Conservation (phyloP, 1,140 invertebrate species). For the Onthophagus taurus region DNA sequence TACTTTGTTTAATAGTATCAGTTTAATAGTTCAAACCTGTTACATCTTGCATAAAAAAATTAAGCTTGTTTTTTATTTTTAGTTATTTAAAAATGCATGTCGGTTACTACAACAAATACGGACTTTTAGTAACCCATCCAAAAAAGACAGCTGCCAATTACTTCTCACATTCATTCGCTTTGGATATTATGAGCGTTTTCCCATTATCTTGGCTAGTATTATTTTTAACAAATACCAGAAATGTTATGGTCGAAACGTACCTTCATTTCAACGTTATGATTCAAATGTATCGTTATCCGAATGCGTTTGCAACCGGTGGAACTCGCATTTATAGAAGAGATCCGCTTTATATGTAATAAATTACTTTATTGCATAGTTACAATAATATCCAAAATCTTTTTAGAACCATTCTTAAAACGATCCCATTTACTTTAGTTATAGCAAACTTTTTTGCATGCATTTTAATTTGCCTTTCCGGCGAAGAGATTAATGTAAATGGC, state of each 20-base stretch:
- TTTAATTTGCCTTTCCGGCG: constrained; percentile 4
- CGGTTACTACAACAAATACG: constrained; percentile 37
- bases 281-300: constrained; percentile 7
- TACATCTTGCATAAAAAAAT: constrained; percentile 31
- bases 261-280: constrained; percentile 9
- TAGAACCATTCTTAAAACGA: background rate
- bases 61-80: constrained; percentile 28
- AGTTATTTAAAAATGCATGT: constrained; percentile 38
- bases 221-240: background rate
- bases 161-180: constrained; percentile 3
- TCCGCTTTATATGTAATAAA: background rate
- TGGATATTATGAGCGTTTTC: constrained; percentile 3
- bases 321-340: too few species aligned
- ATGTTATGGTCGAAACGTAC: background rate
- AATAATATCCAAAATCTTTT: too few species aligned
- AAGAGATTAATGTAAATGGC: background rate
- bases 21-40: constrained; percentile 24
- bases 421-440: constrained; percentile 2
- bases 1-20: too few species aligned
- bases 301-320: too few species aligned
- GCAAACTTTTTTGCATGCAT: background rate
- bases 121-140: constrained; percentile 39
- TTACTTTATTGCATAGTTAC: too few species aligned
- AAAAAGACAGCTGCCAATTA: constrained; percentile 20
- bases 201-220: constrained; percentile 3